These are phyloP conservation scores for Hylomyscus alleni DNA, from an alignment of 2,797 vertebrate genomes.

Conservation along the genomic window DNA sequence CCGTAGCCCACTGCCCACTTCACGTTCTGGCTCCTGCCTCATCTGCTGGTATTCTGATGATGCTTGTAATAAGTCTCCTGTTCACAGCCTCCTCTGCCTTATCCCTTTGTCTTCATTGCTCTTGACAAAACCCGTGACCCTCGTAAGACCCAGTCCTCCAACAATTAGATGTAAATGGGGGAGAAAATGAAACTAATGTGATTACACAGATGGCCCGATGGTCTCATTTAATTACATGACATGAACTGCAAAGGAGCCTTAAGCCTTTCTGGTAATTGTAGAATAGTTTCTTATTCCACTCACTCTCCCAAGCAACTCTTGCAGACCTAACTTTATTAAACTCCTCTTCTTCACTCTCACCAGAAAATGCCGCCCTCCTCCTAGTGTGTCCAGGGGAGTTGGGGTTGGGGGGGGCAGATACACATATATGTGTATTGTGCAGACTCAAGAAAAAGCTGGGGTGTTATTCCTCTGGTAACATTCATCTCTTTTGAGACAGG, in stretches of 20 bases:
- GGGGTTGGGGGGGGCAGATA: neutral
- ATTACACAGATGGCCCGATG: neutral
- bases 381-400: neutral
- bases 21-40: neutral
- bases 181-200: neutral
- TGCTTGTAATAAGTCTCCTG: neutral
- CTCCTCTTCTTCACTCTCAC: neutral
- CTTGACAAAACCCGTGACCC: neutral
- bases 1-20: neutral
- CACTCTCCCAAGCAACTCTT: neutral
- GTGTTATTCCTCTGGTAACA: neutral
- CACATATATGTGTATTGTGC: neutral
- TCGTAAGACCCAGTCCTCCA: neutral
- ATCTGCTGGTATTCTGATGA: neutral
- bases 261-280: neutral
- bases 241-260: neutral
- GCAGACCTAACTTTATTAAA: neutral
- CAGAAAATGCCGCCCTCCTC: neutral
- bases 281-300: neutral
- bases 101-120: neutral
- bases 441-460: neutral
- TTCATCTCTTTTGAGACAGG: neutral
- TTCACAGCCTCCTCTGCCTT: neutral
- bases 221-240: neutral
- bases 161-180: neutral